Conservation (phyloP, 2,113 vertebrate genomes). For the Argyrosomus japonicus region DNA sequence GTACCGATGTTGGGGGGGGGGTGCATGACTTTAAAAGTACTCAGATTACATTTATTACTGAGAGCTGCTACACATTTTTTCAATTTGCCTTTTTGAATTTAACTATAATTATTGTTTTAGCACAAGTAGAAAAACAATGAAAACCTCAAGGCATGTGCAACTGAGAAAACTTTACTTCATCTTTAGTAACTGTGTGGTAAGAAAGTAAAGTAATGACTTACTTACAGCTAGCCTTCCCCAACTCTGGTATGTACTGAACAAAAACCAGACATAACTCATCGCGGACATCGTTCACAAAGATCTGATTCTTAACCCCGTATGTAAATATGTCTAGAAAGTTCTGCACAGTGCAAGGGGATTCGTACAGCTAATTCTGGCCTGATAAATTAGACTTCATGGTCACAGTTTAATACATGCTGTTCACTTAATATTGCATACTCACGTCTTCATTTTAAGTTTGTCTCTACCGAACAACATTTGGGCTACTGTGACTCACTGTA, state of each 20-base stretch:
- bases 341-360: conserved; percentile 50
- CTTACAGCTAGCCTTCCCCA: background rate
- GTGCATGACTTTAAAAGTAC: background rate
- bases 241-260: conserved; percentile 14
- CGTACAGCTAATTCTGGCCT: conserved; percentile 34
- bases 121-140: conserved; percentile 10
- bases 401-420: conserved; percentile 48
- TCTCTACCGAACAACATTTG: background rate
- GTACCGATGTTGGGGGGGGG: conserved; percentile 9
- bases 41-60: background rate
- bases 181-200: background rate
- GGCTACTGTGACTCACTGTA: background rate
- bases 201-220: background rate
- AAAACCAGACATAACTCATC: conserved; percentile 10
- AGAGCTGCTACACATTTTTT: background rate
- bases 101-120: conserved; percentile 4
- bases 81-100: background rate
- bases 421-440: conserved; percentile 29
- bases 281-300: conserved; percentile 14
- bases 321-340: conserved; percentile 8
- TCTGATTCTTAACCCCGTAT: conserved; percentile 20
- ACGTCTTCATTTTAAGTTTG: conserved; percentile 20
- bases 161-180: background rate
- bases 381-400: conserved; percentile 43
- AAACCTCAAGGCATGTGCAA: conserved; percentile 1